Base-by-base conservation (phyloP, 2,113 vertebrate genomes). In the Leucoraja erinaceus region DNA sequence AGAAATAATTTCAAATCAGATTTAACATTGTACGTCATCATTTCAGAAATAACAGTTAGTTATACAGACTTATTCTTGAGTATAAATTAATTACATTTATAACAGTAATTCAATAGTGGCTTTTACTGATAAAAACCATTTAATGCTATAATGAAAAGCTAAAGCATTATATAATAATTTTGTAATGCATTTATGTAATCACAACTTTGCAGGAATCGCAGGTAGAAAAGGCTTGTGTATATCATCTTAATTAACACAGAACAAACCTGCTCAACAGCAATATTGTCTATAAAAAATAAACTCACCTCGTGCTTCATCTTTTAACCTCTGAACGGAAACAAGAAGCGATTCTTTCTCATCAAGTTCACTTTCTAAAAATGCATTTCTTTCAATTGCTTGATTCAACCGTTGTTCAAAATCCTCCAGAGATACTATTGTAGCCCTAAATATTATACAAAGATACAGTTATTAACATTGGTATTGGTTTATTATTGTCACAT, bases 381-480 rank as follows among this genome's bases (percentile, higher is more conserved):
- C 99, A 88, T 99, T 99, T 95, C 99, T 97, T 95, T 99, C 99
- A 91, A 99, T 99, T 93, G 98, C 98, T 95, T 99, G 98, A 96
- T 99, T 99, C 94, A 99, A 95, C 94, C 98, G 97, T 94, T 98
- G 97, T 95, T 99, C 99, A 95, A 99, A 99, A 96, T 99, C 99
- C 96, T 99, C 99, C 94, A 99, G 96, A 28, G 99, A 99, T 94
- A 99, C 98, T 94, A 99, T 99, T 78, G 98, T 99, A 74, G 99
- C 98, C 95, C 98, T 99, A 95, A 93, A 95, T 77, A 93, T 93
- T 94, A 88, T 74, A 93, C 94, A 94, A 94, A 90, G 93, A 92
- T 54, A 47, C 20, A 84, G 18, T 56, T 56, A 47, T 47, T 47
- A 47, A 47, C 38, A 47, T 47, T 47, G 38, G 38, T 47, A 47